Conservation (phyloP, 2,888 invertebrate genomes). For the Drosophila paramelanica region DNA sequence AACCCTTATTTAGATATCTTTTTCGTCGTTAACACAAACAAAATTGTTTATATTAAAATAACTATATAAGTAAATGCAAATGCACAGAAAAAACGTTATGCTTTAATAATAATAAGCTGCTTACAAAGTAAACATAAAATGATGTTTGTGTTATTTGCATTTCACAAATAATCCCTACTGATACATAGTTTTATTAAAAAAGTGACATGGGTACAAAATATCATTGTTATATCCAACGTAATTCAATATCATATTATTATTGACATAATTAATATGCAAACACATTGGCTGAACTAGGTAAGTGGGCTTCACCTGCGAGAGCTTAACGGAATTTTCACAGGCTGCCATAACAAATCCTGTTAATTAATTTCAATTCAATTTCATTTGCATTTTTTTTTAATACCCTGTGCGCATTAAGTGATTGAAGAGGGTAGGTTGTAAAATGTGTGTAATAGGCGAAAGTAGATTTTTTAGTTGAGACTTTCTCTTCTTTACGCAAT, state of each 20-base stretch:
- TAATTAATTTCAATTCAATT: constrained; percentile 52
- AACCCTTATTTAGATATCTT: too few relatives aligned
- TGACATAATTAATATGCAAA: background rate
- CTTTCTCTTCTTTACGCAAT: too few relatives aligned
- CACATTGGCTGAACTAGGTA: background rate
- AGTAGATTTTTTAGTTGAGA: too few relatives aligned
- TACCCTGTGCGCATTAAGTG: background rate
- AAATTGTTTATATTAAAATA: too few relatives aligned
- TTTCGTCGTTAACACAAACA: too few relatives aligned
- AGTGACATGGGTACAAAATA: background rate
- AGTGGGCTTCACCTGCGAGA: background rate
- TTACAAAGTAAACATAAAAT: too few relatives aligned
- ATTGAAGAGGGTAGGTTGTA: background rate
- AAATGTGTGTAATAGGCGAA: too few relatives aligned
- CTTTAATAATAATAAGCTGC: too few relatives aligned
- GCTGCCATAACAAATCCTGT: constrained; percentile 48
- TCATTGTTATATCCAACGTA: background rate
- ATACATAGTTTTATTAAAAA: too few relatives aligned
- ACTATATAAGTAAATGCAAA: too few relatives aligned
- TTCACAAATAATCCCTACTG: too few relatives aligned
- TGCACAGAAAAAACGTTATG: too few relatives aligned
- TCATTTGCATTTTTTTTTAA: constrained; percentile 9
- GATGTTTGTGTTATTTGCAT: background rate
- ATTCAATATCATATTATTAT: background rate
- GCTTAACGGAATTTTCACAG: constrained; percentile 8